phyloP scores from a whole-genome alignment of 2,113 vertebrate species.

The Thamnophis sirtalis region DNA sequence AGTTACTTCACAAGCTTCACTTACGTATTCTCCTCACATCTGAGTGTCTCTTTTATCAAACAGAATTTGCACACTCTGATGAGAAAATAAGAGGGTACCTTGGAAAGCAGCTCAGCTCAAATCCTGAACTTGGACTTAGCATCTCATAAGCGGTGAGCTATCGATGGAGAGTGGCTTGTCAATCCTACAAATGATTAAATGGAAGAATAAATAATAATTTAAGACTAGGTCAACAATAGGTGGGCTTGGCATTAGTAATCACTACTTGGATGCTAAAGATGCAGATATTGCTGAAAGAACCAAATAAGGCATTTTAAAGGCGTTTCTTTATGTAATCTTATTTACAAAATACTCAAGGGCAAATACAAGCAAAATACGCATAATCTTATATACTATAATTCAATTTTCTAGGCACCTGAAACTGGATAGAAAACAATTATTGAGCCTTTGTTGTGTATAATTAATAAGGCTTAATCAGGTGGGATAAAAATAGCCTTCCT shows the following conservation, averaged over 20 bases:
- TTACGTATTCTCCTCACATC: conserved; percentile 11
- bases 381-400: not conserved
- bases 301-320: not conserved
- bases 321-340: not conserved
- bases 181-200: not conserved
- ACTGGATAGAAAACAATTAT: not conserved
- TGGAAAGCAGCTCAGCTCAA: not conserved
- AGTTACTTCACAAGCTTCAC: not conserved
- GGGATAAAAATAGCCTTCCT: not conserved
- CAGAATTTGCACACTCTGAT: not conserved
- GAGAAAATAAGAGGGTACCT: not conserved
- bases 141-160: not conserved
- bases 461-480: not conserved
- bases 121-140: not conserved
- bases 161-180: not conserved
- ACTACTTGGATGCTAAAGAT: not conserved
- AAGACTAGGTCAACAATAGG: not conserved
- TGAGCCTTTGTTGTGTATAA: not conserved
- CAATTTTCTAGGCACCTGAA: not conserved
- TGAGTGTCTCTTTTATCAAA: not conserved
- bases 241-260: not conserved
- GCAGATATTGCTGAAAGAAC: not conserved
- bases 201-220: not conserved
- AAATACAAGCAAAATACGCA: not conserved
- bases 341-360: not conserved